phyloP scores from a whole-genome alignment of 2,888 invertebrate species.

The Rhogogaster chlorosoma region DNA sequence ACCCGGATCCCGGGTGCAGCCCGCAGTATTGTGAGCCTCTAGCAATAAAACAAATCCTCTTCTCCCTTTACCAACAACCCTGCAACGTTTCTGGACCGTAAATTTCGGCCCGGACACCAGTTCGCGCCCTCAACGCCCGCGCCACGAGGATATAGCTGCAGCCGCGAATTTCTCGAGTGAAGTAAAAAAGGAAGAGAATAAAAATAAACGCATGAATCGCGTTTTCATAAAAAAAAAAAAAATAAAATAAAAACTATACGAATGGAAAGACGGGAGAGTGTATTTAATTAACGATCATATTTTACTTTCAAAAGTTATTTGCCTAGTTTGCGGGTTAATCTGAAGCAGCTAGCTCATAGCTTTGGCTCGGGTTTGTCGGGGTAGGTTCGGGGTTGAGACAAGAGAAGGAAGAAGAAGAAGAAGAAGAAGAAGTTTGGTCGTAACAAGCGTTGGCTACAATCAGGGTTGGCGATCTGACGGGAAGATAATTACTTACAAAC shows the following conservation, averaged over 20 bases:
- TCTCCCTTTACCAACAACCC: conserved; percentile 34
- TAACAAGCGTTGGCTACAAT: conserved; percentile 24
- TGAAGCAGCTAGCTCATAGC: neutral
- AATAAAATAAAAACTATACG: no score
- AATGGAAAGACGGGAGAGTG: no score
- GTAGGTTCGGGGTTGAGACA: neutral
- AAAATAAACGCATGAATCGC: neutral
- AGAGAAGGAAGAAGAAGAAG: neutral
- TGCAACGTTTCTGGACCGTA: conserved; percentile 46
- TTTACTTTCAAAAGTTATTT: neutral
- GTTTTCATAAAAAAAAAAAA: neutral
- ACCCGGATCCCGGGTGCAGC: neutral
- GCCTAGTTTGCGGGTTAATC: neutral
- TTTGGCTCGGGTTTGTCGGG: neutral
- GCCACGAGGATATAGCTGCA: neutral
- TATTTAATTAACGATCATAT: neutral
- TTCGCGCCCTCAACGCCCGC: conserved; percentile 26
- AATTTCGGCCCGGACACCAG: conserved; percentile 44
- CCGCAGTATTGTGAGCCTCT: conserved; percentile 39
- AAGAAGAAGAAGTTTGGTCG: conserved; percentile 18
- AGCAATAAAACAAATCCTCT: conserved; percentile 47
- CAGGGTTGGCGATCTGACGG: conserved; percentile 43
- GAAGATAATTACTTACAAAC: conserved; percentile 47
- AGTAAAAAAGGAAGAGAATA: neutral
- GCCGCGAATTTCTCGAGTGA: neutral